These are phyloP conservation scores for Pogonophryne albipinna DNA, from an alignment of 2,797 vertebrate species.

Conservation along the genomic window DNA sequence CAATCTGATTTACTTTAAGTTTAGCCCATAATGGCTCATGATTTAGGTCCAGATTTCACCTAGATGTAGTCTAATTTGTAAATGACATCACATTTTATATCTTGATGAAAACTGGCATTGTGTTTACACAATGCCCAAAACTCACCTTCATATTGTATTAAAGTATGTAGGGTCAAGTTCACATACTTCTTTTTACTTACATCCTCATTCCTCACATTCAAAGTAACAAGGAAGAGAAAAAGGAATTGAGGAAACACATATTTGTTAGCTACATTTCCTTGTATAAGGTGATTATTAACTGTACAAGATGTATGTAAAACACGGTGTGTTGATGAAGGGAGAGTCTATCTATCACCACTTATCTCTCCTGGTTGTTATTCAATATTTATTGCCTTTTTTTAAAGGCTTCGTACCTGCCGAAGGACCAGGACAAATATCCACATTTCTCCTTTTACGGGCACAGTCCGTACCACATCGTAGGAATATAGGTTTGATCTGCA, in stretches of 20 bases:
- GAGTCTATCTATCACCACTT: not conserved
- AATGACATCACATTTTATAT: not conserved
- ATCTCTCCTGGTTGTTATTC: not conserved
- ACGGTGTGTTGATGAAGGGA: not conserved
- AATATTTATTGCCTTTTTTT: not conserved
- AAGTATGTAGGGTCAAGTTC: too few species aligned
- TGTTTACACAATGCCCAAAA: not conserved
- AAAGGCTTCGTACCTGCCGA: not conserved
- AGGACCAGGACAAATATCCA: constrained; percentile 63
- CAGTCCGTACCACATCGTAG: constrained; percentile 87
- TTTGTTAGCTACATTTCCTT: not conserved
- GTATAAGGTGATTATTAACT: not conserved
- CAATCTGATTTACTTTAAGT: not conserved
- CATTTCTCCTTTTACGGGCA: constrained; percentile 47
- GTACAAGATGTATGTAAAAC: not conserved
- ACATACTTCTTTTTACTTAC: too few species aligned
- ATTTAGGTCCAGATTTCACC: not conserved
- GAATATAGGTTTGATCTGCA: constrained; percentile 91
- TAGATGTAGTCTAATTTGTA: not conserved
- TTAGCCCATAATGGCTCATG: not conserved
- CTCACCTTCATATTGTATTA: too few species aligned
- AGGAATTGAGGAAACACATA: not conserved
- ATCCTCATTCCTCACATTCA: not conserved
- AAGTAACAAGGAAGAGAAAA: not conserved
- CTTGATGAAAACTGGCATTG: not conserved